Evolutionary conservation across 2,797 vertebrate genomes (phyloP).

Genomic region (Thripadectes ignobilis): DNA sequence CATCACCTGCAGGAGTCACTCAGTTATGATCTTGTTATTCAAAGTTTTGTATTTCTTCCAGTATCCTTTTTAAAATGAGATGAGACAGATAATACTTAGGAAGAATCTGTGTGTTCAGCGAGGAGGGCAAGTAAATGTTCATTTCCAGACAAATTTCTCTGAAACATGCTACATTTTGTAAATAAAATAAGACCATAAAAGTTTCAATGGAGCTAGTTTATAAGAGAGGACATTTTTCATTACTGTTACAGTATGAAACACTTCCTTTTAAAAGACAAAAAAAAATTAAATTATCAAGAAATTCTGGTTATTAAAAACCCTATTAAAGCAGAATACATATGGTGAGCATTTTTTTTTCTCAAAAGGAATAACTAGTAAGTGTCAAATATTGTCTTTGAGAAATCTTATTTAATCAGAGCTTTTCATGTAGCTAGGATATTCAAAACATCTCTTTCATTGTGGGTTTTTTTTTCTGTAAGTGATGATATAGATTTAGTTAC

Average conservation of each 20-base stretch:
- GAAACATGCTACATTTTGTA: neutral
- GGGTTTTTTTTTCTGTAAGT: neutral
- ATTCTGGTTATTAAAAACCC: neutral
- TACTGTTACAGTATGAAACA: neutral
- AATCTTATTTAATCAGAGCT: neutral
- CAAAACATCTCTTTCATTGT: neutral
- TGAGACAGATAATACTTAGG: neutral
- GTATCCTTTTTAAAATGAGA: neutral
- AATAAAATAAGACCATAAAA: neutral
- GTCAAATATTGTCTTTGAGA: neutral
- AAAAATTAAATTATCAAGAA: neutral
- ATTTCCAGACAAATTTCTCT: neutral
- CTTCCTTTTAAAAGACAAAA: neutral
- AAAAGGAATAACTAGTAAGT: neutral
- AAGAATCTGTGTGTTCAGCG: neutral
- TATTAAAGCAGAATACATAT: neutral
- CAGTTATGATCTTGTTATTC: neutral
- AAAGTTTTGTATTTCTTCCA: neutral
- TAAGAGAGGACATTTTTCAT: neutral
- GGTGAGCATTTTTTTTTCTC: neutral
- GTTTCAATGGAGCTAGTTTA: neutral
- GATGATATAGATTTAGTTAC: neutral
- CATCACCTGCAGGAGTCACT: neutral
- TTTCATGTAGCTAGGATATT: neutral
- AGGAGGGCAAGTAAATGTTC: neutral